Evolutionary conservation across 2,888 invertebrate genomes (phyloP), one percentile per base, ranked within the genome.

Genomic region (Himalopsyche tibetana): DNA sequence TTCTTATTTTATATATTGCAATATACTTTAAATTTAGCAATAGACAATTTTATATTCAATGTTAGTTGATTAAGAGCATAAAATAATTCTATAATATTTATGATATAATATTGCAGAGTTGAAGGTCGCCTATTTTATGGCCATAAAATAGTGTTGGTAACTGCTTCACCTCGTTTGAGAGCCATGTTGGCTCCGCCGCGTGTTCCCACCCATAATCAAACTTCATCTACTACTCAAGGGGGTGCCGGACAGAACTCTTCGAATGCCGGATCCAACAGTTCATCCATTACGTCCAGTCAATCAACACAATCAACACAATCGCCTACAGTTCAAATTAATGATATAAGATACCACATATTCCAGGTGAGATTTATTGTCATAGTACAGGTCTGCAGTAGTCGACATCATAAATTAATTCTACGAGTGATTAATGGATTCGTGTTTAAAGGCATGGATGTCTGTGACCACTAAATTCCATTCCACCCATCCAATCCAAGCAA

Each of bases 61-160:
- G 6, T 40, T 5, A 2, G 40, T 40, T 2, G 6, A 40, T 6
- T 40, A 6, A 40, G 3, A 6, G 40, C 6, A 40, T 40, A 40
- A 40, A 11, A 28, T 28, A 0, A 28, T 28, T 28, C 28, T 28
- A 28, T 28, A 28, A 28, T 28, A 51, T 51, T 15, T 51, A 15
- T 36, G 38, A 36, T 28, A 28, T 28, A 28, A 28, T 28, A 28
- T 88, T 90, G 5, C 90, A 94, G 97, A 90, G 98, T 98, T 83
- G 98, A 98, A 91, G 98, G 97, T 0, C 94, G 97, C 88, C 94
- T 98, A 40, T 98, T 98, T 92, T 98, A 98, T 91, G 98, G 97
- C 0, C 98, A 98, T 92, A 98, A 98, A 92, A 98, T 98, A 89
- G 98, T 98, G 56, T 93, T 98, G 86, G 97, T 98, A 80, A 98